Evolutionary conservation across 2,113 vertebrate genomes (phyloP).

Genomic region (mouse (Mus musculus)): GRCm39 chr13:44228501-44229000

Average conservation of each 20-base stretch:
- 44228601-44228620: background rate
- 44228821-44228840: background rate
- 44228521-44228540: fast-evolving
- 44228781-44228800: background rate
- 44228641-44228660: conserved; percentile 10
- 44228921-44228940: background rate
- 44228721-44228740: background rate
- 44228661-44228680: background rate
- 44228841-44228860: background rate
- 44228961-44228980: background rate
- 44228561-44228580: background rate
- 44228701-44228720: background rate
- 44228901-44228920: background rate
- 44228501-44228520: background rate
- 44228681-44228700: background rate
- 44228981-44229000: background rate
- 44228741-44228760: background rate
- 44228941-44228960: background rate
- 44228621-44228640: background rate
- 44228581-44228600: background rate
- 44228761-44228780: background rate
- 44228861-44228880: background rate
- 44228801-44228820: background rate
- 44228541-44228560: background rate
- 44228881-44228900: background rate